Conservation (phyloP, 2,888 invertebrate genomes). For the Trisateles emortualis region DNA sequence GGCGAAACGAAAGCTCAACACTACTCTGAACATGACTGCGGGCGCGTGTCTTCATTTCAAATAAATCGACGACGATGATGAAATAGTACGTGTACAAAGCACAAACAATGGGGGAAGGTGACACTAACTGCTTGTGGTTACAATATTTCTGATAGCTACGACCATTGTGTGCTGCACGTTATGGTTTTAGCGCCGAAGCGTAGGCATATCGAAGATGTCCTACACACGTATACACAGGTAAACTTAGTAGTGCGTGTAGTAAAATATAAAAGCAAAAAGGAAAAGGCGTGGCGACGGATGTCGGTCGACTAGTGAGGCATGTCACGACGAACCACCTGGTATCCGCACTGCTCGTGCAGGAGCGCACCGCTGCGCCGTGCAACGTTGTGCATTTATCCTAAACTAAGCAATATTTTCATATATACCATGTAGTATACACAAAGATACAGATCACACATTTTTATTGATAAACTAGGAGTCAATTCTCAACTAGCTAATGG, state of each 20-base stretch:
- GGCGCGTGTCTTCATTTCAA: conserved; percentile 71
- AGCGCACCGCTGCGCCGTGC: conserved; percentile 31
- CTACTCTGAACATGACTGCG: conserved; percentile 57
- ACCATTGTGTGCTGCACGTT: conserved; percentile 53
- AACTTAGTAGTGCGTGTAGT: conserved; percentile 48
- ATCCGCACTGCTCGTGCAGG: conserved; percentile 32
- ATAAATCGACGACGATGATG: conserved; percentile 71
- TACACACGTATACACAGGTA: conserved; percentile 23
- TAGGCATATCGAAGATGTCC: conserved; percentile 50
- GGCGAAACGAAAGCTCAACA: conserved; percentile 70
- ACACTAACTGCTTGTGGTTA: conserved; percentile 58
- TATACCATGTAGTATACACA: conserved; percentile 2
- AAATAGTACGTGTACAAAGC: conserved; percentile 68
- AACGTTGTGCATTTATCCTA: conserved; percentile 36
- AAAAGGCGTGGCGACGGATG: conserved; percentile 65
- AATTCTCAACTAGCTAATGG: conserved; percentile 32
- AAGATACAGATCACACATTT: conserved; percentile 20
- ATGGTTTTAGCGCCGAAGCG: conserved; percentile 54
- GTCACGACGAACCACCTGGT: conserved; percentile 53
- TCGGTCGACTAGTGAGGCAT: conserved; percentile 57
- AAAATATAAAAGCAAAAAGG: conserved; percentile 59
- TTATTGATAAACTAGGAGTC: conserved; percentile 29
- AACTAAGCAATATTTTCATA: conserved; percentile 26
- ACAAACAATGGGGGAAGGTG: conserved; percentile 71
- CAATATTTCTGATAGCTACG: conserved; percentile 54